Conservation (phyloP, 1,140 invertebrate genomes). For the Drosophila lowei region DNA sequence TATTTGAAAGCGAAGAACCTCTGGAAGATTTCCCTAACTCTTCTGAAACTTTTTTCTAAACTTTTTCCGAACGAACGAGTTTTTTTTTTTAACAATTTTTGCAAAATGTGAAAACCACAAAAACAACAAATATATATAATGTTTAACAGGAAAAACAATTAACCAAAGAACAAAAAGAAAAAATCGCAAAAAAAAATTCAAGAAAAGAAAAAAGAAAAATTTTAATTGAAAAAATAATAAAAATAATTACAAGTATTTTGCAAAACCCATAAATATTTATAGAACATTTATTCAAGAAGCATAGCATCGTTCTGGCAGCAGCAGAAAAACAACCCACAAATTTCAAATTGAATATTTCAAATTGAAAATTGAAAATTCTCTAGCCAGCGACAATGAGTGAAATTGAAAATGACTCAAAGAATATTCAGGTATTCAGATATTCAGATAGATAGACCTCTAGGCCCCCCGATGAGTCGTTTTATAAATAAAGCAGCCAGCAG, state of each 20-base stretch:
- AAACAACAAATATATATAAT: slow-evolving; percentile 56
- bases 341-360: slow-evolving; percentile 28
- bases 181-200: slow-evolving; percentile 36
- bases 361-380: slow-evolving; percentile 23
- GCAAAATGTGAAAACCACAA: slow-evolving; percentile 60
- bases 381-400: slow-evolving; percentile 51
- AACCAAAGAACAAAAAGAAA: slow-evolving; percentile 35
- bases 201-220: slow-evolving; percentile 46
- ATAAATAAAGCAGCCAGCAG: slow-evolving; percentile 62
- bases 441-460: slow-evolving; percentile 27
- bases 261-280: slow-evolving; percentile 72
- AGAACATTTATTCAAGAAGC: slow-evolving; percentile 68
- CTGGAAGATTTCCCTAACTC: slow-evolving; percentile 29
- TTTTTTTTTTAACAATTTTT: slow-evolving; percentile 68
- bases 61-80: slow-evolving; percentile 60
- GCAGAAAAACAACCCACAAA: slow-evolving; percentile 9
- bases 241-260: slow-evolving; percentile 80
- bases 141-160: slow-evolving; percentile 57
- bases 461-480: slow-evolving; percentile 62
- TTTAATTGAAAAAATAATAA: slow-evolving; percentile 69
- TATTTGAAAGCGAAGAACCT: slow-evolving; percentile 56
- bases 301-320: slow-evolving; percentile 44
- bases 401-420: slow-evolving; percentile 38
- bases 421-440: slow-evolving; percentile 14
- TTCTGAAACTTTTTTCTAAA: slow-evolving; percentile 47